Percentiles rank a stretch among this genome's conserved stretches.
phyloP scores from a whole-genome alignment of 1,140 invertebrate species.

The Frieseomelitta varia region DNA sequence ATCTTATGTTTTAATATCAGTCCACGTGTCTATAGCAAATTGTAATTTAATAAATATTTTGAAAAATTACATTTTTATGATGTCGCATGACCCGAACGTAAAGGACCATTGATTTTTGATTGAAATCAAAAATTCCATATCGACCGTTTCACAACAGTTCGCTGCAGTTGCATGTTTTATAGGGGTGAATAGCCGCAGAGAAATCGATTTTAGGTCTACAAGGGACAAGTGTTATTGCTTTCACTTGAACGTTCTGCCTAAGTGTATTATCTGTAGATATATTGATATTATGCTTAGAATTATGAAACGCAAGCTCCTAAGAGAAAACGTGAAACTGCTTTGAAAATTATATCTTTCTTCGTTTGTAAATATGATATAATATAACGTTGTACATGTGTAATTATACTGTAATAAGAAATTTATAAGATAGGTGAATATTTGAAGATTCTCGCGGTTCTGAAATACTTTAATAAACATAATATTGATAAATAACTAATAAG shows the following conservation, averaged over 20 bases:
- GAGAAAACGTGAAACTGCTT: not conserved
- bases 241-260: conserved; percentile 22
- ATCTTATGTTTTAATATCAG: not conserved
- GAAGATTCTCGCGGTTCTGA: not conserved
- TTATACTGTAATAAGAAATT: too few relatives aligned
- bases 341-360: not conserved
- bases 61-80: too few relatives aligned
- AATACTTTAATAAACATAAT: not conserved
- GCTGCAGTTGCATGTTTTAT: conserved; percentile 65
- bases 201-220: conserved; percentile 69
- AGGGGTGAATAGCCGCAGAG: conserved; percentile 69
- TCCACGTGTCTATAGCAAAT: not conserved
- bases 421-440: not conserved
- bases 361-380: not conserved
- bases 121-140: conserved; percentile 12
- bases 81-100: not conserved
- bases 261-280: conserved; percentile 2
- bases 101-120: not conserved
- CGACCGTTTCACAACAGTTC: conserved; percentile 46
- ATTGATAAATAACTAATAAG: too few relatives aligned
- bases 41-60: not conserved
- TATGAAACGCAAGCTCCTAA: not conserved
- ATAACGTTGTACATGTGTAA: too few relatives aligned
- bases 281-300: not conserved
- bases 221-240: conserved; percentile 60